Percentiles rank a stretch among this genome's conserved stretches.
Evolutionary conservation across 2,113 vertebrate species (phyloP).

Genomic region (Lipotes vexillifer): DNA sequence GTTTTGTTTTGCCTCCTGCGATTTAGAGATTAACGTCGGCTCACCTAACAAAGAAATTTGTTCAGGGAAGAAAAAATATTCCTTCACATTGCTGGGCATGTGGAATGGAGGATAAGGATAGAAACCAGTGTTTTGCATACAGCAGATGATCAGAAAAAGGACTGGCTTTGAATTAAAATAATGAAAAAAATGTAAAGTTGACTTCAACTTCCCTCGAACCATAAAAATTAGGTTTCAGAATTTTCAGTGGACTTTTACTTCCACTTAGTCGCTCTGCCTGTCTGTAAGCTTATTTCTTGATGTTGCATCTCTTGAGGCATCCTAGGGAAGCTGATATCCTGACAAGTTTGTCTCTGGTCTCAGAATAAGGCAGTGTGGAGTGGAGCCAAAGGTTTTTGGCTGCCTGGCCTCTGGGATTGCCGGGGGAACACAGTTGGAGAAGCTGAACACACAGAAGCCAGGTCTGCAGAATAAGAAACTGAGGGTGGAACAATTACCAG

Average conservation of each 20-base stretch:
- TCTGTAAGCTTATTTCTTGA: background rate
- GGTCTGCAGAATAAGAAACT: background rate
- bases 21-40: conserved; percentile 1
- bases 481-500: background rate
- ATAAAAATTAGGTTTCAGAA: background rate
- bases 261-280: background rate
- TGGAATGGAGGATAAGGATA: background rate
- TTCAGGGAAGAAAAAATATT: background rate
- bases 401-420: background rate
- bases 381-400: background rate
- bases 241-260: background rate
- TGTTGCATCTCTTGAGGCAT: background rate
- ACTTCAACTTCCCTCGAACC: background rate
- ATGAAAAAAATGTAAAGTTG: background rate
- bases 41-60: background rate
- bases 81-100: background rate
- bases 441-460: background rate
- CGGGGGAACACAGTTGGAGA: background rate
- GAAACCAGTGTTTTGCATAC: background rate
- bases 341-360: background rate
- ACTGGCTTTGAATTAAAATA: background rate
- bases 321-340: background rate
- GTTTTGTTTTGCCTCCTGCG: background rate
- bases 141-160: background rate
- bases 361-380: background rate